Evolutionary conservation across 2,888 invertebrate species (phyloP).

Genomic region (Eristalis tenax): DNA sequence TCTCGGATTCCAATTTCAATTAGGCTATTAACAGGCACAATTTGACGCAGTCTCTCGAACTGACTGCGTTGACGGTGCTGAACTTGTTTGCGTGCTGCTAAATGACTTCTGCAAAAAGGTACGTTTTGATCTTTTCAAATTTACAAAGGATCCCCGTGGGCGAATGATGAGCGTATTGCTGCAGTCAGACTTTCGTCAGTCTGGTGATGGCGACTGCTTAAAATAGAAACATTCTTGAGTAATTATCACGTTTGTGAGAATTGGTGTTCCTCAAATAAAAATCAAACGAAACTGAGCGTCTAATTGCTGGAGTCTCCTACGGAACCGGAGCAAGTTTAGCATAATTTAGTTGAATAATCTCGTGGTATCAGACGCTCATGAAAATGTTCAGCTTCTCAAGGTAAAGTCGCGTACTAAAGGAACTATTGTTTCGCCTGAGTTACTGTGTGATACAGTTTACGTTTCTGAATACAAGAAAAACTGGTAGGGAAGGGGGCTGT

Average conservation of each 20-base stretch:
- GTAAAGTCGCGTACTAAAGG: too few species aligned
- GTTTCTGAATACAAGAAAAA: too few species aligned
- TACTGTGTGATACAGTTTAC: too few species aligned
- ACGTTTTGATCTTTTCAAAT: background rate
- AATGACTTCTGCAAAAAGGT: background rate
- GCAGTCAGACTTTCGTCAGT: background rate
- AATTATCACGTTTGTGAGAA: background rate
- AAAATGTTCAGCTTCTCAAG: too few species aligned
- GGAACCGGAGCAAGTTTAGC: background rate
- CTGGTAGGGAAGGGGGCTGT: too few species aligned
- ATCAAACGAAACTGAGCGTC: background rate
- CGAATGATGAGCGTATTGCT: background rate
- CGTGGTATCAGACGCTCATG: too few species aligned
- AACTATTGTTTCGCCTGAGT: too few species aligned
- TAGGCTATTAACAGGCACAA: background rate
- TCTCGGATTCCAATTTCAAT: conserved; percentile 24
- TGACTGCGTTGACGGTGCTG: background rate
- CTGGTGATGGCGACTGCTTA: background rate
- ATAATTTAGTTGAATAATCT: background rate
- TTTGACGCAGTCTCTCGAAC: background rate
- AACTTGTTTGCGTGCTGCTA: background rate
- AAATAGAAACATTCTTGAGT: background rate
- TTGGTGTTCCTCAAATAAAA: background rate
- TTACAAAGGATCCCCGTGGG: background rate
- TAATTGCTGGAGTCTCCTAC: background rate